Evolutionary conservation across 2,888 invertebrate species (phyloP), one percentile per base, ranked within the genome.

Genomic region (Chrysomela aeneicollis): DNA sequence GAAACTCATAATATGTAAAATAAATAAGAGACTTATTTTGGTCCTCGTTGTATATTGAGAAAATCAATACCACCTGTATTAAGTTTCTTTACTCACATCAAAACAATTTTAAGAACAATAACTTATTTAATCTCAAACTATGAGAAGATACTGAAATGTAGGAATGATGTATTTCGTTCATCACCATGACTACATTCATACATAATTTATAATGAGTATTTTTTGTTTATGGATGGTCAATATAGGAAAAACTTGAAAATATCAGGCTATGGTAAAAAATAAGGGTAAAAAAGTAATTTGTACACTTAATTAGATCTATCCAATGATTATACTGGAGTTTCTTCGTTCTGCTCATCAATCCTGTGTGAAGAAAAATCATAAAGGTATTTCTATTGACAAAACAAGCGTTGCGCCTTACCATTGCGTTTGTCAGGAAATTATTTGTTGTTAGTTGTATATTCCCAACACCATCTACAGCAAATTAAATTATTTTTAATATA

Each of bases 391-490:
- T 1, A 8, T 35, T 37, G 8, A 50, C 0, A 17, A 19, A 15
- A 32, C 15, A 32, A 0, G 47, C 19, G 51, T 9, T 21, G 21
- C 19, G 15, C n/a, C 57, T 62, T n/a, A 26, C 59, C 57, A 51
- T 35, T 62, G 57, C 22, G 57, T 18, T n/a, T 21, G 22, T 55
- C 47, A 17, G 57, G 37, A 51, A 58, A 57, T 64, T 32, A 54
- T 26, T 55, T 58, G 42, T 81, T 79, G 73, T 82, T 81, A 78
- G 79, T 76, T 68, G 77, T 75, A 73, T 83, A 82, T 73, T 81
- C 82, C 83, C 83, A 82, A 81, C 82, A 82, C 83, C 83, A 82
- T 76, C 82, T 83, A 78, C 32, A 49, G 60, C 61, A 71, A 69
- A 72, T 61, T 63, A 42, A 59, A 42, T 15, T 1, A 15, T 15